Conservation (phyloP, 1,140 invertebrate genomes). For the Zaprionus capensis region DNA sequence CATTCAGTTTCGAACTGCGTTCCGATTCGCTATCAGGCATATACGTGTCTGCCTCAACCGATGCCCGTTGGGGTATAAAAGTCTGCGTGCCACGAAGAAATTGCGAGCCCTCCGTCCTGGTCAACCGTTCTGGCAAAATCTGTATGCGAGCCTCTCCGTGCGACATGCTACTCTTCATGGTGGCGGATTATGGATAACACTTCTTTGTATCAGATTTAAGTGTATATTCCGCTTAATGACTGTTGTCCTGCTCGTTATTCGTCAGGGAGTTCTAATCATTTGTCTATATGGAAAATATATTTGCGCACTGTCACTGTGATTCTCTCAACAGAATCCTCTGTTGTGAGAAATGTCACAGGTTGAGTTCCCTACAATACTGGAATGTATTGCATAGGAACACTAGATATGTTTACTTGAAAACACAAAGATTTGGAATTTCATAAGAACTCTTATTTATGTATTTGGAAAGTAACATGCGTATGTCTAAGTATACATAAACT, state of each 20-base stretch:
- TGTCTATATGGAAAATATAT: conserved; percentile 2
- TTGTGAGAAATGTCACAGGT: not conserved
- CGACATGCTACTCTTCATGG: too few species aligned
- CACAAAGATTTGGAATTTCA: too few species aligned
- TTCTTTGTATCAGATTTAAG: not conserved
- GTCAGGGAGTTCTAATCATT: not conserved
- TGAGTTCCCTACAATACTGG: not conserved
- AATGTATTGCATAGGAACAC: not conserved
- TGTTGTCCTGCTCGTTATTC: not conserved
- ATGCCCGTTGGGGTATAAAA: not conserved
- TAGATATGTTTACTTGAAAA: not conserved
- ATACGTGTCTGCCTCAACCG: not conserved
- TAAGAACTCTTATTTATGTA: not conserved
- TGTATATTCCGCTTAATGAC: not conserved
- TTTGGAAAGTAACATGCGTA: not conserved
- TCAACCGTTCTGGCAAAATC: not conserved
- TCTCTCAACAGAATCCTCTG: not conserved
- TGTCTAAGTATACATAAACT: too few species aligned
- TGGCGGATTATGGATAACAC: not conserved
- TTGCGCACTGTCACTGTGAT: not conserved
- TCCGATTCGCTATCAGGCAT: not conserved
- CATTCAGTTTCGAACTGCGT: not conserved
- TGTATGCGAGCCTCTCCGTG: not conserved
- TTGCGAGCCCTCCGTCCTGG: not conserved
- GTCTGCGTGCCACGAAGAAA: not conserved